phyloP scores from a whole-genome alignment of 2,797 vertebrate genomes.

The Scarus forsteni region DNA sequence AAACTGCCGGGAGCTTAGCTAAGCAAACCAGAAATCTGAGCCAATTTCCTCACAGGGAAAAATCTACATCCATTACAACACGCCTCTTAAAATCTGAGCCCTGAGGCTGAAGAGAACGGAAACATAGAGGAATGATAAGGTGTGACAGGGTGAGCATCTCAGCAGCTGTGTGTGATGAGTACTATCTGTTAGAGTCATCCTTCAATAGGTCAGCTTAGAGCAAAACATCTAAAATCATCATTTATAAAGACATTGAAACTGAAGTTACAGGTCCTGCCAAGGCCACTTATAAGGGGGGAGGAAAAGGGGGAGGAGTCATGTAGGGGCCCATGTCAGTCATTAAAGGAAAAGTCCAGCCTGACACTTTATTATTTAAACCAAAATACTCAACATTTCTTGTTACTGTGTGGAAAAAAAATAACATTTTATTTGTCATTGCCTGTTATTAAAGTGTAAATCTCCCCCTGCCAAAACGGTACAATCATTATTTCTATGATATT shows the following conservation, averaged over 20 bases:
- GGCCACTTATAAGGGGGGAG: no score
- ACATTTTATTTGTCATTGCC: no score
- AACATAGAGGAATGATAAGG: conserved; percentile 16
- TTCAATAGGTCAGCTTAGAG: conserved; percentile 6
- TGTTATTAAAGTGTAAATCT: no score
- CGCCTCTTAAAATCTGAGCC: conserved; percentile 10
- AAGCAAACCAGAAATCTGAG: conserved; percentile 47
- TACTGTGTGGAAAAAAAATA: no score
- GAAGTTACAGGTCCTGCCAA: conserved; percentile 30
- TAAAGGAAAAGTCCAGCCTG: no score
- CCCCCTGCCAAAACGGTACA: no score
- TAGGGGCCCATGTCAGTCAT: no score
- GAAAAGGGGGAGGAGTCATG: no score
- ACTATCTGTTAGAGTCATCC: not conserved
- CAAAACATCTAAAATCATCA: conserved; percentile 6
- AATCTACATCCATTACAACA: conserved; percentile 41
- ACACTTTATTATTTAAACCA: no score
- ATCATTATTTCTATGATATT: no score
- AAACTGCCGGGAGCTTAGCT: conserved; percentile 35
- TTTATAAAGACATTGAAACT: conserved; percentile 12
- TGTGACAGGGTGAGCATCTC: not conserved
- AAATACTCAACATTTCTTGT: no score
- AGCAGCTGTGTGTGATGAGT: conserved; percentile 3
- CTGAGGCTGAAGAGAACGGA: conserved; percentile 7
- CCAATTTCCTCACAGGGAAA: conserved; percentile 59